These are phyloP conservation scores for Alsophila aescularia DNA, from an alignment of 2,888 invertebrate species.

Conservation along the genomic window DNA sequence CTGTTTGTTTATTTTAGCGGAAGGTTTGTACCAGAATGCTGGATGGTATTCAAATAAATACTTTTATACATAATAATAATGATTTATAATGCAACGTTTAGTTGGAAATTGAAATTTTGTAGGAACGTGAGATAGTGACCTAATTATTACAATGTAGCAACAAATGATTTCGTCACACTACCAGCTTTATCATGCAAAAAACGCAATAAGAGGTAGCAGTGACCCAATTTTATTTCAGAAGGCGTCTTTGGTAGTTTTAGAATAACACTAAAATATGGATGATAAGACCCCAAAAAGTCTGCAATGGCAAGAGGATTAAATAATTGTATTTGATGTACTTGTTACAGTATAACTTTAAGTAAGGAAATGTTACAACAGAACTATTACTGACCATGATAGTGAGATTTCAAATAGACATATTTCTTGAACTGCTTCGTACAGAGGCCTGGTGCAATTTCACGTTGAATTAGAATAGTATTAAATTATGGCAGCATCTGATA, in stretches of 20 bases:
- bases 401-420: background rate
- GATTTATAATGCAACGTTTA: background rate
- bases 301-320: background rate
- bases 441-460: too few species aligned
- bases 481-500: too few species aligned
- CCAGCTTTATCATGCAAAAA: background rate
- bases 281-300: background rate
- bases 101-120: background rate
- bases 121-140: slow-evolving; percentile 23
- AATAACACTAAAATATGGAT: background rate
- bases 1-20: slow-evolving; percentile 11
- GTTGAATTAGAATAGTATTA: too few species aligned
- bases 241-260: background rate
- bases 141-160: slow-evolving; percentile 13
- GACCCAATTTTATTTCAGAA: background rate
- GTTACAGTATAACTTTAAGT: background rate
- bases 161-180: background rate
- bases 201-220: slow-evolving; percentile 7
- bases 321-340: background rate
- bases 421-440: too few species aligned
- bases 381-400: background rate
- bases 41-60: background rate
- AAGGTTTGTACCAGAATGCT: slow-evolving; percentile 5
- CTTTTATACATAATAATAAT: slow-evolving; percentile 9
- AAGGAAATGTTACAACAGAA: background rate